Percentiles rank a stretch among this genome's conserved stretches.
Evolutionary conservation across 2,797 vertebrate species (phyloP).

Genomic region (Epinephelus malabaricus): DNA sequence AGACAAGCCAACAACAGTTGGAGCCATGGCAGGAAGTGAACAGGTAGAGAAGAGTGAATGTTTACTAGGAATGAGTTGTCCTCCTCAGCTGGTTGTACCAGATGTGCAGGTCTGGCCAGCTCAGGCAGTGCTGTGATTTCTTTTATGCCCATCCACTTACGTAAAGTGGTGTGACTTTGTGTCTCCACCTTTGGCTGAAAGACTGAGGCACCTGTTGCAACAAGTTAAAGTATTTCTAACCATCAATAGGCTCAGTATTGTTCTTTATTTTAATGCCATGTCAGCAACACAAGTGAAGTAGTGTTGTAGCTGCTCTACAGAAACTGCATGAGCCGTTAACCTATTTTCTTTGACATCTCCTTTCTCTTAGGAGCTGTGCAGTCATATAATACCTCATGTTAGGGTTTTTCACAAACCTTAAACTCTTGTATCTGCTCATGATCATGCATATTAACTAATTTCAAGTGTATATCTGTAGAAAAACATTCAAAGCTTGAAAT

Average conservation of each 20-base stretch:
- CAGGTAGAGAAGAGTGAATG: conserved; percentile 4
- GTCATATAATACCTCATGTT: neutral
- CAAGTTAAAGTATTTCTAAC: neutral
- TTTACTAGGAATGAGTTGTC: conserved; percentile 30
- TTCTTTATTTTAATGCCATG: neutral
- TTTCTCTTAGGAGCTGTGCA: neutral
- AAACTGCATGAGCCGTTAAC: neutral
- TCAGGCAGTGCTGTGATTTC: conserved; percentile 48
- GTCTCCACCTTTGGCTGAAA: conserved; percentile 19
- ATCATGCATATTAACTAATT: neutral
- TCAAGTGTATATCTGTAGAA: neutral
- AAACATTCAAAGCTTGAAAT: neutral
- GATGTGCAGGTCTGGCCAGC: conserved; percentile 72
- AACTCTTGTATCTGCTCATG: neutral
- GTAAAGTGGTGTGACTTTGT: neutral
- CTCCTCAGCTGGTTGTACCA: conserved; percentile 69
- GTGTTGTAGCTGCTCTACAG: neutral
- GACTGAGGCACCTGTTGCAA: conserved; percentile 36
- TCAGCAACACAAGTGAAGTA: neutral
- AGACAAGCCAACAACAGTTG: conserved; percentile 58
- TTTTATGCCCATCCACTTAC: neutral
- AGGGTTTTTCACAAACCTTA: neutral
- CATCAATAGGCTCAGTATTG: neutral
- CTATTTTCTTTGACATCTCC: neutral
- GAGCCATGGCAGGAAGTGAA: neutral